A percentile compares a stretch with the other conserved stretches of the same genome.
phyloP scores from a whole-genome alignment of 1,140 invertebrate genomes.

The Monomorium pharaonis region DNA sequence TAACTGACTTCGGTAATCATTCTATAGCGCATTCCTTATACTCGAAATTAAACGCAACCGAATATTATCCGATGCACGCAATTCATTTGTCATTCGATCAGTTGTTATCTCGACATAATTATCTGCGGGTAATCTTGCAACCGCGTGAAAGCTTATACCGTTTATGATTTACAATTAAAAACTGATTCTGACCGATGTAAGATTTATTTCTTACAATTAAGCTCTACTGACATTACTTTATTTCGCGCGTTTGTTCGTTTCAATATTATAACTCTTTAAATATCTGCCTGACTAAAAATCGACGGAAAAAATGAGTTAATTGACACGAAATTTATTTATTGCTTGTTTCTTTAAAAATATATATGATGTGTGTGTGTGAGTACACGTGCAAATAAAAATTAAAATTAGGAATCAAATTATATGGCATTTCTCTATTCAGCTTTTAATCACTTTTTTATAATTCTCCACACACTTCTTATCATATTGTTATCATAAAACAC shows the following conservation, averaged over 20 bases:
- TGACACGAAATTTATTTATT: background rate
- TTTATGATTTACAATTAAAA: background rate
- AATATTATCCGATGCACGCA: background rate
- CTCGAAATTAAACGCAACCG: background rate
- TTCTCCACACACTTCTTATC: background rate
- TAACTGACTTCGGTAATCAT: slow-evolving; percentile 37
- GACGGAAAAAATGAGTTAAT: background rate
- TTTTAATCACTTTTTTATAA: background rate
- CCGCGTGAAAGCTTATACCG: background rate
- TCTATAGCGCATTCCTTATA: slow-evolving; percentile 19
- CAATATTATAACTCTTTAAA: background rate
- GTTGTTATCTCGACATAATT: background rate
- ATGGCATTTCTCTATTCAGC: background rate
- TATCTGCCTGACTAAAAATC: background rate
- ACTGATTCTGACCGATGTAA: background rate
- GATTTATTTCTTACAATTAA: background rate
- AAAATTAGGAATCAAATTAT: background rate
- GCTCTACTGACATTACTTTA: too few species aligned
- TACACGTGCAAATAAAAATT: background rate
- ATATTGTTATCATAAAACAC: background rate
- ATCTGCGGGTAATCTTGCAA: background rate
- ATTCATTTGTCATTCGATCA: slow-evolving; percentile 1
- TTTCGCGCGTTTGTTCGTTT: background rate
- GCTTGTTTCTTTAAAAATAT: background rate
- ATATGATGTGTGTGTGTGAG: background rate